A percentile compares a stretch with the other conserved stretches of the same genome.
Conservation (phyloP, 2,888 invertebrate genomes). For the Anthrax anthrax region DNA sequence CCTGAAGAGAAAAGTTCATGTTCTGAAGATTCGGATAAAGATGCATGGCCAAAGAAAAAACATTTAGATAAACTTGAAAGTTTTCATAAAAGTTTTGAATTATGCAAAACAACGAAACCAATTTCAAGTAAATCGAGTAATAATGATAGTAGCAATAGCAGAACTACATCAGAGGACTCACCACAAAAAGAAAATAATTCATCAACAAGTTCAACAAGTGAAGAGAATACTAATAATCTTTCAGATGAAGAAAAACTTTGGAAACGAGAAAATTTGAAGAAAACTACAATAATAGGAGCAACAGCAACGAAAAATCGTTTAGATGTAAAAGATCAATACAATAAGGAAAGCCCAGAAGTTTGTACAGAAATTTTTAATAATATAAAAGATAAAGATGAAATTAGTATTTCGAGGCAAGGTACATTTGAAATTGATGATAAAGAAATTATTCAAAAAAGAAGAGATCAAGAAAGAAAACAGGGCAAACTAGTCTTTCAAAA, state of each 20-base stretch:
- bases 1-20: neutral
- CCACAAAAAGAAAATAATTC: constrained; percentile 15
- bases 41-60: constrained; percentile 3
- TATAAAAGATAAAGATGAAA: neutral
- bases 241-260: constrained; percentile 31
- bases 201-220: constrained; percentile 11
- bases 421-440: constrained; percentile 16
- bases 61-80: constrained; percentile 24
- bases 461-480: constrained; percentile 43
- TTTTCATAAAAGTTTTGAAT: constrained; percentile 31
- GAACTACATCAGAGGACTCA: constrained; percentile 21
- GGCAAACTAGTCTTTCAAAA: constrained; percentile 45
- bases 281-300: constrained; percentile 7
- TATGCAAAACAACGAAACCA: constrained; percentile 21
- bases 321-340: constrained; percentile 15
- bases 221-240: constrained; percentile 23
- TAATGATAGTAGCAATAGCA: constrained; percentile 3
- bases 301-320: neutral
- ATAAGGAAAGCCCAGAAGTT: constrained; percentile 7
- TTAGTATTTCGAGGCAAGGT: constrained; percentile 1
- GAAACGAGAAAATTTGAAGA: constrained; percentile 21
- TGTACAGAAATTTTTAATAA: constrained; percentile 2
- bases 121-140: neutral
- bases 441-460: constrained; percentile 27
- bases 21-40: constrained; percentile 4